Evolutionary conservation across 2,113 vertebrate genomes (phyloP).

Genomic region (Sander vitreus): DNA sequence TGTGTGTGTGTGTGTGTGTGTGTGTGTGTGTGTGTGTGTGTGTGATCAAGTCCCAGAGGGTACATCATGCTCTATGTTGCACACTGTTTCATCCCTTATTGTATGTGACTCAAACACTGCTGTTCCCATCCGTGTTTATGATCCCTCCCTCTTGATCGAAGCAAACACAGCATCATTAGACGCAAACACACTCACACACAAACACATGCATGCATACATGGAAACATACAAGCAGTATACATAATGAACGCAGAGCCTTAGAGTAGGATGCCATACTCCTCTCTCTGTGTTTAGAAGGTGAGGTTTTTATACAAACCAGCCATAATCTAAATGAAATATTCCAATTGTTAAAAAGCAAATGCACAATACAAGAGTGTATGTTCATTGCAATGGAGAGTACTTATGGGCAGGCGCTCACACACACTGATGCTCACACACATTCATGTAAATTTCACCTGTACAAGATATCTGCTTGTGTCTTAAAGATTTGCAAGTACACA

Average conservation of each 20-base stretch:
- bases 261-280: not conserved
- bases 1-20: slow-evolving; percentile 6
- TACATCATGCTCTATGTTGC: slow-evolving; percentile 67
- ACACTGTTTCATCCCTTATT: slow-evolving; percentile 78
- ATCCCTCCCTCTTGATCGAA: slow-evolving; percentile 68
- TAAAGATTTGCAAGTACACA: slow-evolving; percentile 64
- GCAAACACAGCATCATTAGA: slow-evolving; percentile 88
- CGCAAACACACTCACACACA: slow-evolving; percentile 63
- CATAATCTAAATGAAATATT: slow-evolving; percentile 22
- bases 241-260: slow-evolving; percentile 21
- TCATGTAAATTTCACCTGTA: slow-evolving; percentile 46
- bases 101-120: slow-evolving; percentile 77
- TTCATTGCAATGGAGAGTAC: not conserved
- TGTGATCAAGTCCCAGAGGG: slow-evolving; percentile 75
- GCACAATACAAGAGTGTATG: slow-evolving; percentile 1
- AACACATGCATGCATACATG: slow-evolving; percentile 29
- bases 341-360: not conserved
- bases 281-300: slow-evolving; percentile 44
- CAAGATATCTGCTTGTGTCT: slow-evolving; percentile 36
- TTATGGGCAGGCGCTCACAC: not conserved
- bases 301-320: slow-evolving; percentile 19
- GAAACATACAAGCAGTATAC: slow-evolving; percentile 16
- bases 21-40: slow-evolving; percentile 30
- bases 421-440: not conserved
- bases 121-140: slow-evolving; percentile 69